Evolutionary conservation across 1,140 invertebrate species (phyloP).

Genomic region (Heterodera schachtii): DNA sequence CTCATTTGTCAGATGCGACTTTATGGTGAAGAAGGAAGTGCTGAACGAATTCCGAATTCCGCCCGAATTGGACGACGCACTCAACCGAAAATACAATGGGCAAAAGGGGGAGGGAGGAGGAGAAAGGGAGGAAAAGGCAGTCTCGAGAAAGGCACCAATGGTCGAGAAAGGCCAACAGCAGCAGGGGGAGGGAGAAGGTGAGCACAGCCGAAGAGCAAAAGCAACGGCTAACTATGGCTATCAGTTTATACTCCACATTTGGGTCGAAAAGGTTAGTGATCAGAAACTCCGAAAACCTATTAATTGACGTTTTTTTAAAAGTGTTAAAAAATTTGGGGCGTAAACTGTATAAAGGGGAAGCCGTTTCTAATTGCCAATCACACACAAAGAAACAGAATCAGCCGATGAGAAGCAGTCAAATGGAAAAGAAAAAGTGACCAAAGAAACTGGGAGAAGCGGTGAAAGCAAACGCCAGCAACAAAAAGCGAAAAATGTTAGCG

Average conservation of each 20-base stretch:
- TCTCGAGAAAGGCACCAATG: background rate
- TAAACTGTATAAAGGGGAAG: too few species aligned
- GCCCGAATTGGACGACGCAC: slow-evolving; percentile 33
- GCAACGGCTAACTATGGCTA: background rate
- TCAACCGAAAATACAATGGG: slow-evolving; percentile 24
- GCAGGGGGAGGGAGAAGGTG: background rate
- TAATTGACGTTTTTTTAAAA: too few species aligned
- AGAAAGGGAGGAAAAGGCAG: background rate
- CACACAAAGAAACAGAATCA: too few species aligned
- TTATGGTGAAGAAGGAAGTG: slow-evolving; percentile 32
- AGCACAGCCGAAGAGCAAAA: background rate
- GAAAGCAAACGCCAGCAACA: background rate
- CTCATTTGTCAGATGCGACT: slow-evolving; percentile 13
- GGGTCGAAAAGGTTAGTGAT: too few species aligned
- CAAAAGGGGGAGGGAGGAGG: background rate
- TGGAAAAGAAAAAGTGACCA: background rate
- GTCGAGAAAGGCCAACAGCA: background rate
- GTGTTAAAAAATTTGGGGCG: too few species aligned
- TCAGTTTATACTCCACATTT: too few species aligned
- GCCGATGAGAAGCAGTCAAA: background rate
- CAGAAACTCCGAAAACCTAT: too few species aligned
- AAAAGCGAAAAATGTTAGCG: background rate
- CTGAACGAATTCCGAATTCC: slow-evolving; percentile 34
- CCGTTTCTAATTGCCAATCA: too few species aligned
- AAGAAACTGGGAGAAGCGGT: background rate